Base-by-base conservation (phyloP, 2,113 vertebrate species). In the Euleptes europaea region DNA sequence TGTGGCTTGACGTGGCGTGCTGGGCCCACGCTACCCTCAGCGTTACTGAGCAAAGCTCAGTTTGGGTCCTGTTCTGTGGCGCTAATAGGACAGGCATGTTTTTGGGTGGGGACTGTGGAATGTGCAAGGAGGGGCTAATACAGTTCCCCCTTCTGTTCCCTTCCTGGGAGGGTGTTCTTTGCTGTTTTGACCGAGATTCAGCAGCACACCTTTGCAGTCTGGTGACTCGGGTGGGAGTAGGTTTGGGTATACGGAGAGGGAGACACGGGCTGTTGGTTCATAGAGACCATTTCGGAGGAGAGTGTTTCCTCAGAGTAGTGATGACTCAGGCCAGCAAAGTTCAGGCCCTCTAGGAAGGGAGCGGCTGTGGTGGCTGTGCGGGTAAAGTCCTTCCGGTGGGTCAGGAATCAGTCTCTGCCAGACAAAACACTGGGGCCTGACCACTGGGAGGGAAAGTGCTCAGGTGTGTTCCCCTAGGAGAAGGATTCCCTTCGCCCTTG, bases 341-440 rank as follows among this genome's bases (percentile, higher is more conserved):
- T 90, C 90, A 11, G 83, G 79, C 74, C 87, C 90, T 90, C 31
- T 54, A 74, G 67, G 77, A 75, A 84, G 84, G 91, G 88, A 90
- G 86, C 72, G 77, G 74, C 80, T 1, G 26, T 15, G 28, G 31
- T 65, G 33, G 47, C 33, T 77, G 1, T 13, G 1, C 14, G 3
- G 78, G 76, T 65, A 75, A 31, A 78, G 49, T 23, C 82, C 12
- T 26, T 19, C 3, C 74, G 74, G 31, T 67, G 38, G 38, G 74
- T 60, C 54, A 40, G 78, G 31, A 3, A 44, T 26, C 2, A 13
- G 1, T 73, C 2, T 0, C 40, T 26, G 42, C 10, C 54, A 80
- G 54, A 40, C 40, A 0, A 5, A 26, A 2, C 7, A 60, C 7
- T 44, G 12, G 33, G 54, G 44, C 63, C 51, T 77, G 33, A 71